Evolutionary conservation across 1,140 invertebrate species (phyloP).

Genomic region (Venustaconcha ellipsiformis): DNA sequence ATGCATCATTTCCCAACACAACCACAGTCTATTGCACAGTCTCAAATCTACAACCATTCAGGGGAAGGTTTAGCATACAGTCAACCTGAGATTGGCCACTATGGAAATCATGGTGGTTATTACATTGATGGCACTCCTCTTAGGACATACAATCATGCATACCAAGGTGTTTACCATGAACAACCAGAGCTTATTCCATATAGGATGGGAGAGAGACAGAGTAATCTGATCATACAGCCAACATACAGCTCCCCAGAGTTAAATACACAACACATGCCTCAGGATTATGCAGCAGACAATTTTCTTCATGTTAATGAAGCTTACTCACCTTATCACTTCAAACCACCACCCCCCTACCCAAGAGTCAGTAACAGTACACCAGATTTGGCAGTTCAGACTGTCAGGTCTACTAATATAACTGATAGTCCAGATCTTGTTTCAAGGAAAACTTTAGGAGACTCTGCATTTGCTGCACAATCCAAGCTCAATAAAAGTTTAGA

Average conservation of each 20-base stretch:
- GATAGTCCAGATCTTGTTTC: slow-evolving; percentile 82
- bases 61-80: slow-evolving; percentile 53
- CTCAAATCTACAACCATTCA: slow-evolving; percentile 50
- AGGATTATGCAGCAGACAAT: slow-evolving; percentile 66
- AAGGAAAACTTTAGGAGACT: slow-evolving; percentile 47
- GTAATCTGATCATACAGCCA: slow-evolving; percentile 60
- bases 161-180: slow-evolving; percentile 47
- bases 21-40: slow-evolving; percentile 45
- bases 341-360: slow-evolving; percentile 84
- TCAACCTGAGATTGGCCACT: slow-evolving; percentile 55
- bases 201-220: slow-evolving; percentile 40
- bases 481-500: slow-evolving; percentile 54
- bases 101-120: slow-evolving; percentile 17
- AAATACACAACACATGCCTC: slow-evolving; percentile 56
- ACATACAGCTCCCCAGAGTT: slow-evolving; percentile 71
- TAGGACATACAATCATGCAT: slow-evolving; percentile 47
- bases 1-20: slow-evolving; percentile 14
- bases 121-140: slow-evolving; percentile 19
- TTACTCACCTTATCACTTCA: slow-evolving; percentile 77
- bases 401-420: slow-evolving; percentile 21
- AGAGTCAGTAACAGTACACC: slow-evolving; percentile 83
- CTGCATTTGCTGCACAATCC: slow-evolving; percentile 37
- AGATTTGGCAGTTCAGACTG: slow-evolving; percentile 76
- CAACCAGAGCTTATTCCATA: slow-evolving; percentile 43
- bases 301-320: slow-evolving; percentile 66